These are phyloP conservation scores for Hylaea fasciaria DNA, from an alignment of 2,888 invertebrate genomes.

Conservation along the genomic window DNA sequence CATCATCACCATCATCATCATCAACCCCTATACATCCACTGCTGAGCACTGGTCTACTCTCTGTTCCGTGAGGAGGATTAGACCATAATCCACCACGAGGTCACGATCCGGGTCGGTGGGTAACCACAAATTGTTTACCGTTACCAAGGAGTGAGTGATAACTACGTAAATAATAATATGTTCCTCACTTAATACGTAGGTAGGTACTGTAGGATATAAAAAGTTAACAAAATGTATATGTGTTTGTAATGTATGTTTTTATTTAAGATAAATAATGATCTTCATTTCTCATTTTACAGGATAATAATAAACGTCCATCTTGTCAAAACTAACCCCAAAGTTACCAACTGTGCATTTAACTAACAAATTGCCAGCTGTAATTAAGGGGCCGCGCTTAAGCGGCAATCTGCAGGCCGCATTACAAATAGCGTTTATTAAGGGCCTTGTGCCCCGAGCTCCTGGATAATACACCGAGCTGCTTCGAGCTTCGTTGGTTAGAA, in stretches of 20 bases:
- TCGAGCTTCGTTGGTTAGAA: no score
- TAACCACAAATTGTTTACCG: no score
- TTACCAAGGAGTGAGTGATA: no score
- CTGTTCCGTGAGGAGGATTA: background rate
- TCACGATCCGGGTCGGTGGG: background rate
- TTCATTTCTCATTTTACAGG: background rate
- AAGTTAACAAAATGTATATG: no score
- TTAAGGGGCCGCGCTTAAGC: slow-evolving; percentile 4
- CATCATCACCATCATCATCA: no score
- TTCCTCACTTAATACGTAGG: no score
- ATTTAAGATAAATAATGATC: no score
- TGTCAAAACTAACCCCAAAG: slow-evolving; percentile 8
- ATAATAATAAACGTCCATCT: background rate
- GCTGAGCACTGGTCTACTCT: background rate
- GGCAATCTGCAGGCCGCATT: slow-evolving; percentile 14
- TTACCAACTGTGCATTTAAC: slow-evolving; percentile 1
- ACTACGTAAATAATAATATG: no score
- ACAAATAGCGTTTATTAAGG: slow-evolving; percentile 14
- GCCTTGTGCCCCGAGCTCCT: no score
- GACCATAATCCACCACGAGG: background rate
- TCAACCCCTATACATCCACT: no score
- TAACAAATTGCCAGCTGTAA: slow-evolving; percentile 12
- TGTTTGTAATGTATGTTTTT: no score
- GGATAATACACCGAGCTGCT: background rate
- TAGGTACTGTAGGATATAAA: no score